Evolutionary conservation across 2,888 invertebrate genomes (phyloP), one percentile per base, ranked within the genome.

Genomic region (Nemoura dubitans): DNA sequence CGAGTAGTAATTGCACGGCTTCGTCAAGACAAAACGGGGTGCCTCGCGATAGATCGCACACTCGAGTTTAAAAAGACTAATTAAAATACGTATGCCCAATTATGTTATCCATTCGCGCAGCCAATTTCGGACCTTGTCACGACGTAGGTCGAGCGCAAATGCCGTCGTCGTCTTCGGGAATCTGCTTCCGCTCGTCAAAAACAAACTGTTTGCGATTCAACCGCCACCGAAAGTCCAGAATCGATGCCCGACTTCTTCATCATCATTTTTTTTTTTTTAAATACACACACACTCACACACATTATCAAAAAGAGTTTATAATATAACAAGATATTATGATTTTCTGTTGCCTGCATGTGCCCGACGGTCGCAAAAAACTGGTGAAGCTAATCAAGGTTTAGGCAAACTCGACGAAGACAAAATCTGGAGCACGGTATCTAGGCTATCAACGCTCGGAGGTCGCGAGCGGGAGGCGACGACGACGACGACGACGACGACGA

Each of bases 181-280:
- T 59, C 14, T 59, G 1, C 59, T 59, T 59, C 14, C 59, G 10
- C 14, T 59, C 3, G 59, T 59, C 59, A 21, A 59, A 36, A 59
- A 21, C 21, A 59, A 59, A 59, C 59, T 59, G 59, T 59, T 59
- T 59, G 59, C n/a, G n/a, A n/a, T n/a, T 59, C 10, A 30, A 42
- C 84, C 84, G 84, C 84, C 84, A 84, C 84, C 84, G 76, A 36
- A 26, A 76, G 26, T 84, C 76, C 84, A 76, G 76, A 27, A 28
- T 84, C 84, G 76, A 84, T 76, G 76, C 84, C 29, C 84, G 84
- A 27, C 59, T 14, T 10, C 1, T 59, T 59, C n/a, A n/a, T 59
- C 21, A 7, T 59, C 21, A 7, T 21, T 21, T 14, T 21, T 21
- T 59, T 21, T 59, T 21, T 59, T 76, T 76, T 16, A 84, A 84